Evolutionary conservation across 2,113 vertebrate genomes (phyloP).

Genomic region (Plecotus auritus): DNA sequence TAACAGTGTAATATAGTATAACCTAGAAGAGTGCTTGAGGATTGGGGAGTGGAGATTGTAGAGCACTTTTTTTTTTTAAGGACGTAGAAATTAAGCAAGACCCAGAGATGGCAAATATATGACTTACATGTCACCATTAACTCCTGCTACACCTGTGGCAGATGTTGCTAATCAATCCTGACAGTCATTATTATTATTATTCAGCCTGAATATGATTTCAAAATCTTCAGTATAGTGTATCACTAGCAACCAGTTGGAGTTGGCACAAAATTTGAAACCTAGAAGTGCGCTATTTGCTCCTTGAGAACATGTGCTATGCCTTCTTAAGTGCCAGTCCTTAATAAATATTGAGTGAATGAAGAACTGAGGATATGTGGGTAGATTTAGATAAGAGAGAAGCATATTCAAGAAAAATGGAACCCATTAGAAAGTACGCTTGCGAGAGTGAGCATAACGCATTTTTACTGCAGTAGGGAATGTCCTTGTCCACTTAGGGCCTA

Average conservation of each 20-base stretch:
- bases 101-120: neutral
- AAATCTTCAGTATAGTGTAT: neutral
- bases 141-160: neutral
- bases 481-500: neutral
- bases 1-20: neutral
- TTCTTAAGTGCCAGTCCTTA: neutral
- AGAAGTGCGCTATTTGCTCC: neutral
- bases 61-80: neutral
- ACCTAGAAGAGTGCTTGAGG: neutral
- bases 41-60: neutral
- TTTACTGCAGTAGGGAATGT: neutral
- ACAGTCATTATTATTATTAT: neutral
- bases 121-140: neutral
- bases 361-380: neutral
- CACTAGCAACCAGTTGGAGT: neutral
- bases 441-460: neutral
- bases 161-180: neutral
- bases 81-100: neutral
- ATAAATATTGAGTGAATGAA: neutral
- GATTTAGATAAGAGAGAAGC: neutral
- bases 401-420: neutral
- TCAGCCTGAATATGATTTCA: neutral
- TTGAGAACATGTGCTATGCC: neutral
- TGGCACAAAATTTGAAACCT: neutral
- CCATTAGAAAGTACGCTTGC: neutral